phyloP scores from a whole-genome alignment of 1,140 invertebrate species.

The Drosophila kohkoa region DNA sequence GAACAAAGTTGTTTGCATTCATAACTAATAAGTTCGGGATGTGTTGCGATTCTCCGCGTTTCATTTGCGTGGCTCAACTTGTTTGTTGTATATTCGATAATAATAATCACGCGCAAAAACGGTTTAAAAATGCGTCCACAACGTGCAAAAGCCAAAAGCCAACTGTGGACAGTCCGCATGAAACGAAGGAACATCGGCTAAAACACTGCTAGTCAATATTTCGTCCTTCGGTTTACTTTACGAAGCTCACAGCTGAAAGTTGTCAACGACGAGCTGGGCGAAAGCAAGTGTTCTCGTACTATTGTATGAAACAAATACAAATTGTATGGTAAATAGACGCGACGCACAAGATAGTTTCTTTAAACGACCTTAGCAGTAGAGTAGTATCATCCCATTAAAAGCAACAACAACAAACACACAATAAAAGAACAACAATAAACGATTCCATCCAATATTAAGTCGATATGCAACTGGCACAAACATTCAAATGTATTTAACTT shows the following conservation, averaged over 20 bases:
- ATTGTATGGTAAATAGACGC: conserved; percentile 23
- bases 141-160: conserved; percentile 72
- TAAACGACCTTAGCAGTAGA: not conserved
- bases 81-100: conserved; percentile 4
- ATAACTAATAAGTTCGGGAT: conserved; percentile 20
- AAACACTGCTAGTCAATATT: conserved; percentile 38
- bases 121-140: conserved; percentile 49
- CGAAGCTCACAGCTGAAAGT: conserved; percentile 39
- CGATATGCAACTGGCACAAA: conserved; percentile 4
- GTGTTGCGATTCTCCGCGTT: conserved; percentile 12
- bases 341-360: conserved; percentile 7
- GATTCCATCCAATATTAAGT: conserved; percentile 10
- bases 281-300: not conserved
- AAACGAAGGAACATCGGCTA: conserved; percentile 43
- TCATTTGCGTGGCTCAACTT: conserved; percentile 18
- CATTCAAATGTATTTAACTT: conserved; percentile 13
- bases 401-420: not conserved
- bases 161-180: conserved; percentile 67
- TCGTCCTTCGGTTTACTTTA: conserved; percentile 48
- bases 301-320: conserved; percentile 24
- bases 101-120: conserved; percentile 2
- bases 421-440: not conserved
- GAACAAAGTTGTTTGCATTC: conserved; percentile 11
- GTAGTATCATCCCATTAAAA: conserved; percentile 7
- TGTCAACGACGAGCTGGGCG: conserved; percentile 12